phyloP scores from a whole-genome alignment of 2,113 vertebrate species.

The Zonotrichia leucophrys region DNA sequence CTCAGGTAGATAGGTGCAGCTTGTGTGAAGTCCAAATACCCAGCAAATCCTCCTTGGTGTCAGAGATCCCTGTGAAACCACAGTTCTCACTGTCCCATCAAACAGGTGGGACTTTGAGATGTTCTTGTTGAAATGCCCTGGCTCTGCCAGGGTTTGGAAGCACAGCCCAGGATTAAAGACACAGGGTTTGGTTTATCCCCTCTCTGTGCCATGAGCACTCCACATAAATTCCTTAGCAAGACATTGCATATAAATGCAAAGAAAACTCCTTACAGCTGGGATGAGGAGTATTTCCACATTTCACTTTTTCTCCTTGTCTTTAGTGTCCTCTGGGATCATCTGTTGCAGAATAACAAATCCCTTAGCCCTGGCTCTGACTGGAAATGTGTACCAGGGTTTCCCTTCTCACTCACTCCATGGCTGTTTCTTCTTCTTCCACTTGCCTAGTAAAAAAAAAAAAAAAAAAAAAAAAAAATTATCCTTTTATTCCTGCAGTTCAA shows the following conservation, averaged over 20 bases:
- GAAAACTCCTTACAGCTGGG: background rate
- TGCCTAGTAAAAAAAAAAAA: background rate
- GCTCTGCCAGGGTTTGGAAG: background rate
- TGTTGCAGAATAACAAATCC: background rate
- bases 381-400: background rate
- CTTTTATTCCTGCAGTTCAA: background rate
- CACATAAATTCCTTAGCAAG: background rate
- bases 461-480: no score
- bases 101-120: background rate
- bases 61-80: background rate
- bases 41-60: background rate
- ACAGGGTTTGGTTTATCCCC: background rate
- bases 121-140: background rate
- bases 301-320: background rate
- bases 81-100: background rate
- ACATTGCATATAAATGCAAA: background rate
- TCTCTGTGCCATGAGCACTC: rapidly evolving
- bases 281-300: background rate
- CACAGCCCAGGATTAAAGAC: background rate
- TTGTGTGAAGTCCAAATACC: background rate
- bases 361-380: background rate
- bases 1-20: background rate
- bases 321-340: background rate
- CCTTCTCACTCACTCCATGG: background rate
- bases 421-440: background rate